These are phyloP conservation scores for Myotis myotis DNA, from an alignment of 2,797 vertebrate species.

Conservation along the genomic window DNA sequence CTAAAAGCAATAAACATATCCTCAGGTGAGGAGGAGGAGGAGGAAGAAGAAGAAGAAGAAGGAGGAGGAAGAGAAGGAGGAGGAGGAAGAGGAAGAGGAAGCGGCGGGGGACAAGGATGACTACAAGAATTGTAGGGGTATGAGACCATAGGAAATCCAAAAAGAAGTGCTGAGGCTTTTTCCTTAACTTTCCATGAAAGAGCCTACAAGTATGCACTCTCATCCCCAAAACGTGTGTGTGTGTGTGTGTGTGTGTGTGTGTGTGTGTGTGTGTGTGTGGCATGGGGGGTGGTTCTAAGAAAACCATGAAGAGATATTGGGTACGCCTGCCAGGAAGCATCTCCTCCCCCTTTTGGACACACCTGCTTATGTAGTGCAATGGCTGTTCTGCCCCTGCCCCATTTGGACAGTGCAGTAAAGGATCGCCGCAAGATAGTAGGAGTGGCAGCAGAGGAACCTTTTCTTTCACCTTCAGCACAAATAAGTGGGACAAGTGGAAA, in stretches of 20 bases:
- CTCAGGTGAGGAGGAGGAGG: not conserved
- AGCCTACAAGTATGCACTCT: not conserved
- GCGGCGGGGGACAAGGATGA: too few relatives aligned
- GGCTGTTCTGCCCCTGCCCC: not conserved
- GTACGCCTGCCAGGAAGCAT: not conserved
- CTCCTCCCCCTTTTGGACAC: not conserved
- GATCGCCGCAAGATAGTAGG: not conserved
- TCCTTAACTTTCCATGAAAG: not conserved
- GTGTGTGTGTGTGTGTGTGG: not conserved
- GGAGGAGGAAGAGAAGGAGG: not conserved
- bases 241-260: not conserved
- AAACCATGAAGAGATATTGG: not conserved
- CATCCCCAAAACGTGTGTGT: not conserved
- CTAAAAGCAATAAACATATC: not conserved
- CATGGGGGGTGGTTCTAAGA: not conserved
- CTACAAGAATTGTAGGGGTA: not conserved
- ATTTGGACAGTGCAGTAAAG: not conserved
- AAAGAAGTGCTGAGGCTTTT: not conserved
- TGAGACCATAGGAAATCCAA: not conserved
- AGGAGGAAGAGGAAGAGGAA: fast-evolving
- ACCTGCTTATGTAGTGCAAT: fast-evolving
- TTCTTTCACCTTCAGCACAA: not conserved
- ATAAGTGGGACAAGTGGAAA: not conserved
- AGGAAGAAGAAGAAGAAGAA: too few relatives aligned
- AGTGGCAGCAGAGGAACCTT: not conserved